phyloP scores from a whole-genome alignment of 2,888 invertebrate genomes.

The Cremastinae sp. region DNA sequence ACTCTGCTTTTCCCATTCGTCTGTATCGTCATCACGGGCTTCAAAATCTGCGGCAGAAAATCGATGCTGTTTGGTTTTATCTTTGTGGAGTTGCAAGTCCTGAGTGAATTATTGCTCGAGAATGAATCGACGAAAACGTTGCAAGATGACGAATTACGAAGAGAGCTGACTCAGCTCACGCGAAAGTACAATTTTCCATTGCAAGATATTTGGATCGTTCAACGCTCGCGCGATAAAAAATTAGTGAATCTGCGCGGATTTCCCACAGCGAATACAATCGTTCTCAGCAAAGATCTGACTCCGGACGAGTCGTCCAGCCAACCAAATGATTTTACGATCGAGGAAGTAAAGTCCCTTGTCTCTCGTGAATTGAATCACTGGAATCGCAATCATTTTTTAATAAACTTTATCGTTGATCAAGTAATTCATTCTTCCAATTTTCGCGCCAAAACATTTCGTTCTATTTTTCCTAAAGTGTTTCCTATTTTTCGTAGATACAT shows the following conservation, averaged over 20 bases:
- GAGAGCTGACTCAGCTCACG: constrained; percentile 16
- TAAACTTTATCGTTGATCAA: constrained; percentile 50
- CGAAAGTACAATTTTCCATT: constrained; percentile 45
- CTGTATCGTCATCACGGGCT: constrained; percentile 49
- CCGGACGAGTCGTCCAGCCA: constrained; percentile 7
- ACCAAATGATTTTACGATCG: constrained; percentile 18
- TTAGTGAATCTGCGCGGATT: constrained; percentile 37
- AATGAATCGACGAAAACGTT: constrained; percentile 17
- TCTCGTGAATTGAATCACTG: constrained; percentile 54
- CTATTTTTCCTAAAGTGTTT: background rate
- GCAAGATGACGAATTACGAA: constrained; percentile 30
- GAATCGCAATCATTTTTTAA: constrained; percentile 37
- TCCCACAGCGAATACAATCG: constrained; percentile 30
- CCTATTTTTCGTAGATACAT: constrained; percentile 27
- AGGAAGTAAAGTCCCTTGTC: constrained; percentile 40
- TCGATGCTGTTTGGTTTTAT: constrained; percentile 50
- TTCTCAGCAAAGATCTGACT: constrained; percentile 45
- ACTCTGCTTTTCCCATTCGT: constrained; percentile 55
- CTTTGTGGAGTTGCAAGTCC: constrained; percentile 51
- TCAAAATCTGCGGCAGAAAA: constrained; percentile 50
- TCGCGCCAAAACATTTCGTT: background rate
- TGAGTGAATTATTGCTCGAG: constrained; percentile 46
- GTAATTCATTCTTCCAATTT: constrained; percentile 27
- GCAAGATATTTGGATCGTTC: constrained; percentile 38
- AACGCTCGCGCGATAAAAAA: constrained; percentile 11